Evolutionary conservation across 1,140 invertebrate genomes (phyloP).

Genomic region (Alviniconcha marisindica): DNA sequence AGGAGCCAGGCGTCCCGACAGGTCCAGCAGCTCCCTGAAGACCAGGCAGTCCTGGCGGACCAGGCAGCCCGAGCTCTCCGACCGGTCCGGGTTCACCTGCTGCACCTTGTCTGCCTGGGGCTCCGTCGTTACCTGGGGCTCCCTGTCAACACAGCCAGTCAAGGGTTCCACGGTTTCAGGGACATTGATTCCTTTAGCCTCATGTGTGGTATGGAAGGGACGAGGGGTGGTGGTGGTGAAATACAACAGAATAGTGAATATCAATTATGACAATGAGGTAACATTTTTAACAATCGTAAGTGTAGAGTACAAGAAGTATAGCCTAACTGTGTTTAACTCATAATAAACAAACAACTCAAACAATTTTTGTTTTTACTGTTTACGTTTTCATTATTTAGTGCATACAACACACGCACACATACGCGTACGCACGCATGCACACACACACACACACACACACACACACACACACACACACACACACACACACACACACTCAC

Average conservation of each 20-base stretch:
- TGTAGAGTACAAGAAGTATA: no score
- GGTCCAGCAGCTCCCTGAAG: slow-evolving; percentile 62
- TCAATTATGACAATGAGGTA: no score
- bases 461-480: background rate
- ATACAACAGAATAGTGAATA: no score
- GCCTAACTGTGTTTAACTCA: no score
- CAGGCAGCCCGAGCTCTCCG: slow-evolving; percentile 60
- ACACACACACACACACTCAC: background rate
- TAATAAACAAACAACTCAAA: no score
- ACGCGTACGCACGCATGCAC: background rate
- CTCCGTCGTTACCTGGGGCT: slow-evolving; percentile 58
- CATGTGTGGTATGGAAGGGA: no score
- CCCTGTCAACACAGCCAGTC: slow-evolving; percentile 49
- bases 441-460: background rate
- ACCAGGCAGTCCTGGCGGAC: slow-evolving; percentile 64
- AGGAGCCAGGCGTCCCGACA: slow-evolving; percentile 53
- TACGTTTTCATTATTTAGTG: no score
- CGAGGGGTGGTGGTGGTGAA: no score
- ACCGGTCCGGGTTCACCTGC: slow-evolving; percentile 74
- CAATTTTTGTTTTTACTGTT: no score
- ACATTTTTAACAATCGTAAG: no score
- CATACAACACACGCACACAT: background rate
- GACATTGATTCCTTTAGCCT: no score
- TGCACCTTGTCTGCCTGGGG: slow-evolving; percentile 58
- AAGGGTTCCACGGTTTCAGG: no score